Conservation (phyloP, 2,888 invertebrate species). For the Dicyrtomina minuta region DNA sequence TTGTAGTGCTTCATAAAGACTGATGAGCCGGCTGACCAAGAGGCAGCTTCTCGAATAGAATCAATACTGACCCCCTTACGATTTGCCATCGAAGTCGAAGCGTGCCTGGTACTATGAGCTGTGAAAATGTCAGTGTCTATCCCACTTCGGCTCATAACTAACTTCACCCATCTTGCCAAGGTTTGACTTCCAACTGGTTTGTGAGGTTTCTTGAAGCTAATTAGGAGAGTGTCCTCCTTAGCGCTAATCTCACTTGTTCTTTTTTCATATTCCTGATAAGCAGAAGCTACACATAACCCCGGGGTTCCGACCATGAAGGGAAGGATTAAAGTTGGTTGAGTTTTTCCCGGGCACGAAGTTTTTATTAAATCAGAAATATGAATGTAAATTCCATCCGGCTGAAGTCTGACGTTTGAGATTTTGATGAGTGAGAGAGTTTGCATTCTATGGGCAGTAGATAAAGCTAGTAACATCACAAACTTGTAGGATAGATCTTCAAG, state of each 20-base stretch:
- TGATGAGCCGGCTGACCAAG: conserved; percentile 25
- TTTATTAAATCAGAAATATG: conserved; percentile 20
- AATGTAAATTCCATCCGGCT: conserved; percentile 8
- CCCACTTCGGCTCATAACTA: not conserved
- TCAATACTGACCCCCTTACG: not conserved
- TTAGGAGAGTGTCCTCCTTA: conserved; percentile 10
- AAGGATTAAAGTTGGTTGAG: conserved; percentile 28
- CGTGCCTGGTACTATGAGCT: conserved; percentile 25
- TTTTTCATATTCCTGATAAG: conserved; percentile 21
- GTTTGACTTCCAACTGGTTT: conserved; percentile 30
- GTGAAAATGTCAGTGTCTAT: conserved; percentile 8
- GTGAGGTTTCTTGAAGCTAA: conserved; percentile 25
- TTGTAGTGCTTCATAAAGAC: too few species aligned
- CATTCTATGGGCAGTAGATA: conserved; percentile 34
- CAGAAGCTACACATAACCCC: conserved; percentile 29
- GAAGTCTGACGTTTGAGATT: conserved; percentile 20
- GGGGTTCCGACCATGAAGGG: conserved; percentile 6
- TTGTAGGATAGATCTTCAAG: conserved; percentile 29
- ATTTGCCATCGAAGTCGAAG: conserved; percentile 11
- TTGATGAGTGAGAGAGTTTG: conserved; percentile 33
- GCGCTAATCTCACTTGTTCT: conserved; percentile 1
- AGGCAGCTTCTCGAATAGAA: conserved; percentile 12
- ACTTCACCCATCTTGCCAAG: conserved; percentile 26
- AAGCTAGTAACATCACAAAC: conserved; percentile 29
- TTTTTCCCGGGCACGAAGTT: conserved; percentile 6